Evolutionary conservation across 2,113 vertebrate genomes (phyloP).

Genomic region (Gallinago media): DNA sequence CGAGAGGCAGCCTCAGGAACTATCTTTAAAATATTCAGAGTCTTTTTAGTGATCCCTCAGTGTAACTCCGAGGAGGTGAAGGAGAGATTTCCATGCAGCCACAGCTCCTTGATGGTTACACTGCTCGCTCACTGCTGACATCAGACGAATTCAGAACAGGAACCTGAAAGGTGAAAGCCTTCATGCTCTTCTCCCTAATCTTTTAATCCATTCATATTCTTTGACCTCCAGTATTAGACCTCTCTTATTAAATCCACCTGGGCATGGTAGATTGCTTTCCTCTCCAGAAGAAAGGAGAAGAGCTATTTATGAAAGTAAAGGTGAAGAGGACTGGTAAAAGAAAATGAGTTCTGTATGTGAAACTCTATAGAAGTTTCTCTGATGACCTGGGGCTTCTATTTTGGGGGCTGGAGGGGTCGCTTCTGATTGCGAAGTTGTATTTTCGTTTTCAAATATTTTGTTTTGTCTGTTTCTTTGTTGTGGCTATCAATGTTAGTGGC

Average conservation of each 20-base stretch:
- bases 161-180: conserved; percentile 31
- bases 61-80: not conserved
- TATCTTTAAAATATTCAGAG: not conserved
- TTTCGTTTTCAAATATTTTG: not conserved
- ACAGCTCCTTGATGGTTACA: not conserved
- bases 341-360: not conserved
- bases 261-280: conserved; percentile 20
- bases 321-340: not conserved
- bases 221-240: conserved; percentile 20
- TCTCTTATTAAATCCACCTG: conserved; percentile 47
- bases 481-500: not conserved
- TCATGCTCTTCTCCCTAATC: conserved; percentile 26
- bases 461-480: not conserved
- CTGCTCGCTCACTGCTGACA: not conserved
- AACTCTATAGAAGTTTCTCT: not conserved
- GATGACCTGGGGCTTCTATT: not conserved
- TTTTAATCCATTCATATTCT: conserved; percentile 46
- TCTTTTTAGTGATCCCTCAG: not conserved
- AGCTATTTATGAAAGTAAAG: conserved; percentile 13
- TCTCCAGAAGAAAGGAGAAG: conserved; percentile 1
- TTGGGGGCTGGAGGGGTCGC: not conserved
- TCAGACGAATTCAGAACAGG: conserved; percentile 21
- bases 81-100: not conserved
- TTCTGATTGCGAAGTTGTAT: not conserved
- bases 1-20: not conserved